These are phyloP conservation scores for Drosophila tristis DNA, from an alignment of 1,140 invertebrate genomes.

Conservation along the genomic window DNA sequence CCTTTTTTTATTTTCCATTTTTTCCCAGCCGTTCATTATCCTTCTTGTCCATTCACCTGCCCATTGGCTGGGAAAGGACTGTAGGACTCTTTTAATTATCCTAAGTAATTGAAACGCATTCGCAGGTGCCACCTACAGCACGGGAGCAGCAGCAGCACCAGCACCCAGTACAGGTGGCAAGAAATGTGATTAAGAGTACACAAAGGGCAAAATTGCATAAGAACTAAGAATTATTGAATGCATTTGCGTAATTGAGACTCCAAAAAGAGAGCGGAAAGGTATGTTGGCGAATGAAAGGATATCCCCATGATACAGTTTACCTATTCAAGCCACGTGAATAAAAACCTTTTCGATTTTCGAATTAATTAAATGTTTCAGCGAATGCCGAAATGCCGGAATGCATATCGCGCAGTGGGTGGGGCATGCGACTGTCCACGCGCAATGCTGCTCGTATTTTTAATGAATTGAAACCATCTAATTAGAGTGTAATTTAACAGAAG, in stretches of 20 bases:
- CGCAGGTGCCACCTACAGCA: conserved; percentile 13
- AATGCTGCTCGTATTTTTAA: no score
- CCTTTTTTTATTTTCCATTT: conserved; percentile 29
- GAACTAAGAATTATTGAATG: conserved; percentile 12
- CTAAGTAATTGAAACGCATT: conserved; percentile 69
- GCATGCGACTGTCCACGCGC: neutral
- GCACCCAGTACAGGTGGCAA: conserved; percentile 28
- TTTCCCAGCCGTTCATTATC: neutral
- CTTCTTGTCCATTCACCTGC: conserved; percentile 22
- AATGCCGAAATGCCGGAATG: neutral
- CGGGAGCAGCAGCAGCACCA: no score
- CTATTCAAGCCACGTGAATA: conserved; percentile 63
- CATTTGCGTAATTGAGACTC: conserved; percentile 3
- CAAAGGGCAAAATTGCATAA: neutral
- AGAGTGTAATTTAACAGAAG: no score
- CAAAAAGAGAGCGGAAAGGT: neutral
- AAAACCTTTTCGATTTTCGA: conserved; percentile 60
- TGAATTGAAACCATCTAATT: no score
- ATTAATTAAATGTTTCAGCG: conserved; percentile 67
- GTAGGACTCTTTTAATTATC: conserved; percentile 55
- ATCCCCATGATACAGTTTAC: neutral
- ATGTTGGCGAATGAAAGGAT: no score
- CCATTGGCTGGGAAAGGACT: conserved; percentile 11
- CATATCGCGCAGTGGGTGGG: no score
- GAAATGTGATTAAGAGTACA: conserved; percentile 24